Conservation (phyloP, 2,888 invertebrate species). For the Cosmia trapezina region DNA sequence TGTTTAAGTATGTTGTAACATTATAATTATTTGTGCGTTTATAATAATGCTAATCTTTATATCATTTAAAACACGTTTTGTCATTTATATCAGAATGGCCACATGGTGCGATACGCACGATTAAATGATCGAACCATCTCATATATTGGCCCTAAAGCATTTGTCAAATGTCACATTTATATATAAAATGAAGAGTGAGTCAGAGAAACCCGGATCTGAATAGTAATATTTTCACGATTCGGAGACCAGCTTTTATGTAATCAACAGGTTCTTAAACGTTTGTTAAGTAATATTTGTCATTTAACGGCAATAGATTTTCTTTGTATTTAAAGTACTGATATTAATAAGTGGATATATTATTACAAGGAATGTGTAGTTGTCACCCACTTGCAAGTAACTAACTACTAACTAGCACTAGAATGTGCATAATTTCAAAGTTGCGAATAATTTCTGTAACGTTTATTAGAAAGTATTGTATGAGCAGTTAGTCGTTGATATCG, state of each 20-base stretch:
- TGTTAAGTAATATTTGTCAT: slow-evolving; percentile 66
- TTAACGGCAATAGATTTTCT: slow-evolving; percentile 50
- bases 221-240: slow-evolving; percentile 77
- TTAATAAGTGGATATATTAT: slow-evolving; percentile 30
- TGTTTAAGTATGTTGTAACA: slow-evolving; percentile 34
- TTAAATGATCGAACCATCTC: slow-evolving; percentile 8
- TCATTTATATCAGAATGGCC: slow-evolving; percentile 12
- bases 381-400: background rate
- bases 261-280: slow-evolving; percentile 68
- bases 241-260: slow-evolving; percentile 75
- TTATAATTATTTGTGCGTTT: slow-evolving; percentile 27
- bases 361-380: slow-evolving; percentile 12
- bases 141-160: slow-evolving; percentile 37
- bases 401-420: slow-evolving; percentile 2
- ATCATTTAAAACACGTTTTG: slow-evolving; percentile 30
- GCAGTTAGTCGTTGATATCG: slow-evolving; percentile 53
- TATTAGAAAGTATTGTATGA: slow-evolving; percentile 65
- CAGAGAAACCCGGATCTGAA: slow-evolving; percentile 79
- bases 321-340: slow-evolving; percentile 39
- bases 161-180: slow-evolving; percentile 58
- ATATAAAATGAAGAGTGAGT: slow-evolving; percentile 68
- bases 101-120: slow-evolving; percentile 10
- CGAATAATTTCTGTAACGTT: slow-evolving; percentile 46
- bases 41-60: slow-evolving; percentile 31
- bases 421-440: slow-evolving; percentile 28